Evolutionary conservation across 2,113 vertebrate genomes (phyloP).

Genomic region (Phalacrocorax pelagicus): DNA sequence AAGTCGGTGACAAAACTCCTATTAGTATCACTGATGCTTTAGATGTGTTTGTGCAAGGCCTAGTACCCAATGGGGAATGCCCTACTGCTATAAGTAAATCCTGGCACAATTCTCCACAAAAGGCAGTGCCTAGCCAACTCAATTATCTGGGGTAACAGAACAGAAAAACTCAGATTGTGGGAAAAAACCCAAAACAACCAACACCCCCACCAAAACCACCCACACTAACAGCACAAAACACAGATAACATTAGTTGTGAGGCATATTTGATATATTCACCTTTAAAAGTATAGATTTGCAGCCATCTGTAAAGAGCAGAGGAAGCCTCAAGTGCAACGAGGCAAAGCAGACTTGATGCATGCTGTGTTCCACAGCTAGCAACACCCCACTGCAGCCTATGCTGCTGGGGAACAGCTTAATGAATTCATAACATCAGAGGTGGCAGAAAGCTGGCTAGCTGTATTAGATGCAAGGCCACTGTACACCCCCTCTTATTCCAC

Average conservation of each 20-base stretch:
- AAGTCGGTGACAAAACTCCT: not conserved
- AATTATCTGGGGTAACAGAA: not conserved
- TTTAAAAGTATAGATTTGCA: not conserved
- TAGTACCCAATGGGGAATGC: not conserved
- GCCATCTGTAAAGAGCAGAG: not conserved
- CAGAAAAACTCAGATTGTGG: not conserved
- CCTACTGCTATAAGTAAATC: not conserved
- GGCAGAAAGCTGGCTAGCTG: not conserved
- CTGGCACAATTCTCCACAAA: not conserved
- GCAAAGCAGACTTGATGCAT: not conserved
- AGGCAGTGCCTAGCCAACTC: not conserved
- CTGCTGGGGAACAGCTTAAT: not conserved
- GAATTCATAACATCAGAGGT: not conserved
- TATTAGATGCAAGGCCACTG: not conserved
- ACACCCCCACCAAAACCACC: not conserved
- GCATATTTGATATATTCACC: not conserved
- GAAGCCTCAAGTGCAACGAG: not conserved
- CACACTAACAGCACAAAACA: not conserved
- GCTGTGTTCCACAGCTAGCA: not conserved
- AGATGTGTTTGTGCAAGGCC: not conserved
- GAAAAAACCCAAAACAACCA: not conserved
- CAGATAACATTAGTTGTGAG: not conserved
- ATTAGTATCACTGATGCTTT: not conserved
- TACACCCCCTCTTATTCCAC: not conserved
- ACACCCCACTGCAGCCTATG: not conserved